Percentiles rank a stretch among this genome's conserved stretches.
phyloP scores from a whole-genome alignment of 2,888 invertebrate species.

The Aleiodes leptofemur region DNA sequence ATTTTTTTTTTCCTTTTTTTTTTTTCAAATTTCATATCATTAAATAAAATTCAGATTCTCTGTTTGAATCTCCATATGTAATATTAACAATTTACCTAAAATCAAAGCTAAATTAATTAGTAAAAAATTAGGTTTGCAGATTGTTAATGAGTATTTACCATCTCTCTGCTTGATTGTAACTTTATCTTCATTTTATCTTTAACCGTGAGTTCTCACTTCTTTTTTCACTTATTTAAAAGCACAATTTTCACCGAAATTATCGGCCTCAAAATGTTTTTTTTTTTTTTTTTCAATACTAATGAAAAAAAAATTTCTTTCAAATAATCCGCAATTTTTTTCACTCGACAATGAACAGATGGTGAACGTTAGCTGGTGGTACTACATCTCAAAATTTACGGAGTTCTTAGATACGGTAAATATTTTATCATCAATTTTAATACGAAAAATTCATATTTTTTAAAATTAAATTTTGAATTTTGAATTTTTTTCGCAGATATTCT shows the following conservation, averaged over 20 bases:
- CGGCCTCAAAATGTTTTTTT: constrained; percentile 5
- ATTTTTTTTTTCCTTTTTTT: neutral
- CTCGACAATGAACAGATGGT: constrained; percentile 84
- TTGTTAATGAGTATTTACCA: neutral
- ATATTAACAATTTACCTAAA: neutral
- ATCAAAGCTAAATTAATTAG: neutral
- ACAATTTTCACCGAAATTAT: neutral
- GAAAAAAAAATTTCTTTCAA: neutral
- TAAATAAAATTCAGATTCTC: neutral
- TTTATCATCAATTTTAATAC: neutral
- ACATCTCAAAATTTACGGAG: constrained; percentile 96
- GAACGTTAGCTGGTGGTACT: constrained; percentile 96
- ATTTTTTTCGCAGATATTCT: constrained; percentile 86
- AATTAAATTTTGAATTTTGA: constrained; percentile 12
- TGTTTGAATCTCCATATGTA: neutral
- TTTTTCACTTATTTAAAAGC: neutral
- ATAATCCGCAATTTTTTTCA: constrained; percentile 1
- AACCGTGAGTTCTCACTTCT: neutral
- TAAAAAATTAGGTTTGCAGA: too few relatives aligned
- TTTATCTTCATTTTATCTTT: neutral
- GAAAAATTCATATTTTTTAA: neutral
- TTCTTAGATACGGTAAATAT: constrained; percentile 93
- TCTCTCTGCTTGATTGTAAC: neutral
- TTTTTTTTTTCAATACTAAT: neutral
- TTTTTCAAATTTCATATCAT: too few relatives aligned